Evolutionary conservation across 2,113 vertebrate genomes (phyloP).

Genomic region (Montifringilla adamsi): DNA sequence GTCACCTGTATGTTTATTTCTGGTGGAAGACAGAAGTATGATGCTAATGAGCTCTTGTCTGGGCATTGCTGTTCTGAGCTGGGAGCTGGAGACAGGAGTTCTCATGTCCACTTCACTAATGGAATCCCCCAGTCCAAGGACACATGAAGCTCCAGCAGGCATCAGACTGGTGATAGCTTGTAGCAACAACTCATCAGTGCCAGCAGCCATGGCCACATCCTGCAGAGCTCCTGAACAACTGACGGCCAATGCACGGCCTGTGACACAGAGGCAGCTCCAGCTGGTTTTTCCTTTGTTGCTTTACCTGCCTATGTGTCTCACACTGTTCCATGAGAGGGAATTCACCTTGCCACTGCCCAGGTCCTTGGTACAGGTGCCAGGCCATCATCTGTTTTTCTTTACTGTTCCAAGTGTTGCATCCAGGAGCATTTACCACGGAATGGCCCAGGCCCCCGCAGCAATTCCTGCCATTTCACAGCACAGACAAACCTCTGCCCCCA

Average conservation of each 20-base stretch:
- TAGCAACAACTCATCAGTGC: background rate
- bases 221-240: background rate
- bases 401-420: background rate
- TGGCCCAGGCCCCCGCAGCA: fast-evolving
- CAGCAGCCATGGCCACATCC: background rate
- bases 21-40: background rate
- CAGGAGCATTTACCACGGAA: background rate
- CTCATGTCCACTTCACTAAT: background rate
- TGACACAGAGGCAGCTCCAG: background rate
- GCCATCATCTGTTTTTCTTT: background rate
- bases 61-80: background rate
- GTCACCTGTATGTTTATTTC: background rate
- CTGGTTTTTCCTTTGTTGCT: background rate
- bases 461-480: background rate
- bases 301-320: background rate
- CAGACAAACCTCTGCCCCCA: background rate
- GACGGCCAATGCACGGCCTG: fast-evolving
- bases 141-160: background rate
- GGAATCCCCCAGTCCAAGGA: background rate
- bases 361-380: background rate
- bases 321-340: fast-evolving
- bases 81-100: background rate
- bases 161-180: background rate
- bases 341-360: background rate
- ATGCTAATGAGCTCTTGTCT: background rate